Base-by-base conservation (phyloP, 2,113 vertebrate species). In the Rhineura floridana region DNA sequence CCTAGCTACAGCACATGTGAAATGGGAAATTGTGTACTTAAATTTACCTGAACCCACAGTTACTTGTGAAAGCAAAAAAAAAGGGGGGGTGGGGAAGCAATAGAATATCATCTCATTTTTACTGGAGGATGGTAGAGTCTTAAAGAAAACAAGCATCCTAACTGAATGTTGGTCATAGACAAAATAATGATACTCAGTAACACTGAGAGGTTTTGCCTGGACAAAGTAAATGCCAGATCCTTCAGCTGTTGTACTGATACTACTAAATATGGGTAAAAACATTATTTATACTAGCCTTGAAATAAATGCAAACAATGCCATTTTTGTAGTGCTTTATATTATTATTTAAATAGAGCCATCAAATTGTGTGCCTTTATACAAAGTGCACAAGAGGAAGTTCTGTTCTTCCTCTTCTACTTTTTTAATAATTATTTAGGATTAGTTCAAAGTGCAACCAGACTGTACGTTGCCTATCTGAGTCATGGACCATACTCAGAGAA, bases 381-480 rank as follows among this genome's bases (percentile, higher is more conserved):
- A 25, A 65, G 44, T 36, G 6, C 6, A 28, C 46, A 19, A 30
- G 33, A 36, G 12, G 39, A 88, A 84, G 76, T 77, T 80, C 42
- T 84, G 55, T 87, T 85, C 83, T 70, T 84, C 33, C 17, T 87
- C 85, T 90, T 70, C 70, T 90, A 28, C 73, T 76, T 83, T 46
- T 78, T 81, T 59, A 21, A 13, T 62, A 84, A 4, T 23, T 50
- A 3, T 67, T 36, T 23, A 21, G 52, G 81, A 50, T 78, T 87
- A 85, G 30, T 63, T 88, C 42, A 69, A 70, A 86, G 80, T 77
- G 21, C 79, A 87, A 80, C 81, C 39, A 82, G 88, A 67, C 69
- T 90, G 36, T 7, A 81, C 23, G 65, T 81, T 81, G 85, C 52
- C 69, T 12, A 46, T 46, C 50, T 94, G 91, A 93, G 23, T 93